Percentiles rank a stretch among this genome's conserved stretches.
Conservation (phyloP, 2,113 vertebrate genomes). For the Gnathonemus longibarbis region DNA sequence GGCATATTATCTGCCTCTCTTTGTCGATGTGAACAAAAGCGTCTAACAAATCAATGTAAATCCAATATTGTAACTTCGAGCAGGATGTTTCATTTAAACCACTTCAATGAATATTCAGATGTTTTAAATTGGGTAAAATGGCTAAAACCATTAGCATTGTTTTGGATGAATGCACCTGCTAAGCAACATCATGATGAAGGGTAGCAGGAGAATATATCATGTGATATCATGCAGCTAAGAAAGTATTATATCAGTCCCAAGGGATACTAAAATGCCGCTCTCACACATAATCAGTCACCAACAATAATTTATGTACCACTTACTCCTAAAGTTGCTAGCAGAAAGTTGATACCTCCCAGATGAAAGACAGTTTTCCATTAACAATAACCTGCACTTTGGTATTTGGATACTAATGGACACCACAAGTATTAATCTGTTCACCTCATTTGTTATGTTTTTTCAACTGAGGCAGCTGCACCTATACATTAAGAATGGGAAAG, state of each 20-base stretch:
- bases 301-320: neutral
- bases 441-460: neutral
- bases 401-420: neutral
- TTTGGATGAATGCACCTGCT: neutral
- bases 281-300: conserved; percentile 2
- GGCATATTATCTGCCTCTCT: neutral
- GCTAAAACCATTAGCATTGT: neutral
- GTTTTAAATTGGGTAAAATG: neutral
- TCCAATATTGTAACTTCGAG: neutral
- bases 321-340: neutral
- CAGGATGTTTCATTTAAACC: neutral
- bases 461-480: neutral
- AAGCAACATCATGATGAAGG: neutral
- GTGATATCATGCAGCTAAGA: neutral
- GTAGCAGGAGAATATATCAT: neutral
- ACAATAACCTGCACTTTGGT: neutral
- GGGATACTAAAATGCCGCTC: neutral
- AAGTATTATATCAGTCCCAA: neutral
- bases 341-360: neutral
- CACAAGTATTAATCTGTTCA: neutral
- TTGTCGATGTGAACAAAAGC: neutral
- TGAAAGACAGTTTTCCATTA: neutral
- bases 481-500: neutral
- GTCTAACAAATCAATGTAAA: neutral
- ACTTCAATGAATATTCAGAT: neutral